phyloP scores from a whole-genome alignment of 2,888 invertebrate species.

The Urechis unicinctus region DNA sequence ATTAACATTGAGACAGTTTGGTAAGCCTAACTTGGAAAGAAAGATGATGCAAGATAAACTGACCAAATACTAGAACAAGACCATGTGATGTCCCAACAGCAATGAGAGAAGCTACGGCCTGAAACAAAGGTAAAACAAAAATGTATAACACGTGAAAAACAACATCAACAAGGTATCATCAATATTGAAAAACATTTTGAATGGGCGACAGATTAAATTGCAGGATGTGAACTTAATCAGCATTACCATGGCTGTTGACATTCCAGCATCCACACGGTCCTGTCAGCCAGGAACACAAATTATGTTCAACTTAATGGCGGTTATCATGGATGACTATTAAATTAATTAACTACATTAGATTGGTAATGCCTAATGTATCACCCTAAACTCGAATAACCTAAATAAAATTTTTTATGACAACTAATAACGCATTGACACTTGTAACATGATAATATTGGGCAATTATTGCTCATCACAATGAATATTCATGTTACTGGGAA shows the following conservation, averaged over 20 bases:
- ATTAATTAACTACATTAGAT: too few relatives aligned
- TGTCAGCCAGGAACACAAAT: slow-evolving; percentile 13
- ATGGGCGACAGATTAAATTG: not conserved
- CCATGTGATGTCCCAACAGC: slow-evolving; percentile 95
- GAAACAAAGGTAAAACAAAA: slow-evolving; percentile 23
- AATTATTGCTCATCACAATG: too few relatives aligned
- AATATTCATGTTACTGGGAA: too few relatives aligned
- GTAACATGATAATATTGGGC: too few relatives aligned
- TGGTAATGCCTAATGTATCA: too few relatives aligned
- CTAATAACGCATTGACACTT: too few relatives aligned
- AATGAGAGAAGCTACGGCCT: slow-evolving; percentile 67
- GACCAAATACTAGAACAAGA: slow-evolving; percentile 77
- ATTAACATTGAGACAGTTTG: not conserved
- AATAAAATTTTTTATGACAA: too few relatives aligned
- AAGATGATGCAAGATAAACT: slow-evolving; percentile 37
- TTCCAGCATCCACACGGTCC: slow-evolving; percentile 81
- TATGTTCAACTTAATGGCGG: slow-evolving; percentile 16
- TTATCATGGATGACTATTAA: not conserved
- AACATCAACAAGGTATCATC: too few relatives aligned
- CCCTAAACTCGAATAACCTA: too few relatives aligned
- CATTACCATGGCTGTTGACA: slow-evolving; percentile 65
- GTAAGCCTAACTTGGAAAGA: too few relatives aligned
- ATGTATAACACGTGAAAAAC: not conserved
- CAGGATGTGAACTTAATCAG: too few relatives aligned
- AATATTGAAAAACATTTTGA: not conserved